These are phyloP conservation scores for Onychostruthus taczanowskii DNA, from an alignment of 2,113 vertebrate species.

Conservation along the genomic window DNA sequence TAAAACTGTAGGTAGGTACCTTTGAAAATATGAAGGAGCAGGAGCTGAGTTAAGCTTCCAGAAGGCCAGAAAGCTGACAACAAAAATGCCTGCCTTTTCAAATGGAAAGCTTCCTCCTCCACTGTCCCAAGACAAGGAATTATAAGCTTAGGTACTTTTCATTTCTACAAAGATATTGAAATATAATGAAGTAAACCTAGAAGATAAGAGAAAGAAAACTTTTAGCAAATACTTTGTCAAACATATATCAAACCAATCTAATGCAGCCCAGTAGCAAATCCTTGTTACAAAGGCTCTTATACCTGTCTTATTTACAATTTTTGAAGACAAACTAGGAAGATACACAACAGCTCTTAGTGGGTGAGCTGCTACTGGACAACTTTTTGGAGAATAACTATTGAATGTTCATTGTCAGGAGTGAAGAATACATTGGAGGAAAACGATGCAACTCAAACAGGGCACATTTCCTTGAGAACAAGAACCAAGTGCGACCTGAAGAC, in stretches of 20 bases:
- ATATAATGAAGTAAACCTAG: background rate
- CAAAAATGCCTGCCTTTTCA: background rate
- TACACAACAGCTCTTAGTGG: background rate
- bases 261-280: background rate
- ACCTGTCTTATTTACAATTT: background rate
- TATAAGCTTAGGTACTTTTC: background rate
- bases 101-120: accelerated
- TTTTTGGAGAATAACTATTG: background rate
- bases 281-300: background rate
- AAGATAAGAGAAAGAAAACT: background rate
- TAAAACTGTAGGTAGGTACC: background rate
- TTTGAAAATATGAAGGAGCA: background rate
- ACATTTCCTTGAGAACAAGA: background rate
- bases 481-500: background rate
- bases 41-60: background rate
- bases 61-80: background rate
- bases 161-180: background rate
- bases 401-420: background rate
- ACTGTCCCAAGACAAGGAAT: background rate
- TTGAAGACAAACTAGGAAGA: background rate
- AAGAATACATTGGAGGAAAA: background rate
- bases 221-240: background rate
- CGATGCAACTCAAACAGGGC: background rate
- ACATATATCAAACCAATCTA: background rate
- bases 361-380: background rate